Percentiles rank a stretch among this genome's conserved stretches.
These are phyloP conservation scores for Dione vanillae DNA, from an alignment of 2,888 invertebrate genomes.

Conservation along the genomic window DNA sequence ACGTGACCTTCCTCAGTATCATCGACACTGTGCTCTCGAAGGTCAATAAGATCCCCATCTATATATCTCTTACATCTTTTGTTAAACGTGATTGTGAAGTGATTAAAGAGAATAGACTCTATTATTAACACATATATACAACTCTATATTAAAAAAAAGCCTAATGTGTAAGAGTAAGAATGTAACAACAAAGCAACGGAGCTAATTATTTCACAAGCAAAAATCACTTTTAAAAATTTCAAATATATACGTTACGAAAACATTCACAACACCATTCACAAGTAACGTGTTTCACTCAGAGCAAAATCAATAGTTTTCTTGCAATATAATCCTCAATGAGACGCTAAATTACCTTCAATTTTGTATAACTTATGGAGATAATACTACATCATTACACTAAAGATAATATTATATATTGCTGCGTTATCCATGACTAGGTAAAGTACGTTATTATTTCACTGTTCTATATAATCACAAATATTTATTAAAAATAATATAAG, in stretches of 20 bases:
- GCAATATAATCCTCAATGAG: not conserved
- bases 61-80: no score
- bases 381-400: not conserved
- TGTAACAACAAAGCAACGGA: not conserved
- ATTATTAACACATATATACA: not conserved
- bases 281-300: not conserved
- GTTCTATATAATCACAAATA: no score
- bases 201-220: not conserved
- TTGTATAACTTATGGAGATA: constrained; percentile 6
- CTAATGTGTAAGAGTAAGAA: not conserved
- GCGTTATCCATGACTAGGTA: not conserved
- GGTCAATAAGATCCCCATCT: no score
- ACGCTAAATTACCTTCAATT: constrained; percentile 5
- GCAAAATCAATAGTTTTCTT: not conserved
- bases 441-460: not conserved
- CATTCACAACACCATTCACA: not conserved
- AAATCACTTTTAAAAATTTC: not conserved
- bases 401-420: not conserved
- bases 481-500: no score
- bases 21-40: no score
- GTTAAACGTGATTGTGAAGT: no score
- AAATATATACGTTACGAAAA: not conserved
- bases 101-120: no score
- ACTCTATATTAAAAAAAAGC: not conserved
- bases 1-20: no score